phyloP scores from a whole-genome alignment of 2,888 invertebrate species.

The Saturnia pavonia region DNA sequence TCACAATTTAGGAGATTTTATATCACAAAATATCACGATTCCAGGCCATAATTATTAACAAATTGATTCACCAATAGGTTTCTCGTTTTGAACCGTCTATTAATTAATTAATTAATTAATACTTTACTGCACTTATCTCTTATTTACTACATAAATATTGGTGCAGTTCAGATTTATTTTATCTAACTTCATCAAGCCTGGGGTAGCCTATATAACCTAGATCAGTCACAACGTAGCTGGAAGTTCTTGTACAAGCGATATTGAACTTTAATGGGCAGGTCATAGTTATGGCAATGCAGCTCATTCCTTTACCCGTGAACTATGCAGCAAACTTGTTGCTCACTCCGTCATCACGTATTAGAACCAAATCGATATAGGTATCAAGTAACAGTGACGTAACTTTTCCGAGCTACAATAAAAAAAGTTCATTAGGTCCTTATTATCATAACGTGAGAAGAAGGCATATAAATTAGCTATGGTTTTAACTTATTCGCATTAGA shows the following conservation, averaged over 20 bases:
- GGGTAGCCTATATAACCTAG: conserved; percentile 64
- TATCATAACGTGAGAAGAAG: too few species aligned
- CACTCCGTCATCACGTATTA: conserved; percentile 29
- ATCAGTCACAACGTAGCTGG: conserved; percentile 41
- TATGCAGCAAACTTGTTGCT: conserved; percentile 39
- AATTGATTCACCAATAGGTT: conserved; percentile 10
- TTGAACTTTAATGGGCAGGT: conserved; percentile 44
- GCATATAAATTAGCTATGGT: too few species aligned
- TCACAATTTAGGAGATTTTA: neutral
- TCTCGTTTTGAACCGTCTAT: conserved; percentile 48
- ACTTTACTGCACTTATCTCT: too few species aligned
- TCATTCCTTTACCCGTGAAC: neutral
- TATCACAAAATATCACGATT: conserved; percentile 5
- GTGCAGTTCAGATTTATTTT: too few species aligned
- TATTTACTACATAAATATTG: too few species aligned
- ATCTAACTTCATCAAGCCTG: conserved; percentile 64
- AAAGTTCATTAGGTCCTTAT: too few species aligned
- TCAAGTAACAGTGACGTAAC: too few species aligned
- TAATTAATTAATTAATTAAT: too few species aligned
- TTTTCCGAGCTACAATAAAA: too few species aligned
- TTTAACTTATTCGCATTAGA: too few species aligned
- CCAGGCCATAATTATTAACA: conserved; percentile 17
- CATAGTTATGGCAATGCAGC: conserved; percentile 34
- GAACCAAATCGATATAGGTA: too few species aligned
- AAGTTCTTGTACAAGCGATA: conserved; percentile 40